Evolutionary conservation across 1,140 invertebrate genomes (phyloP), one percentile per base, ranked within the genome.

Genomic region (Drosophila serrata): DNA sequence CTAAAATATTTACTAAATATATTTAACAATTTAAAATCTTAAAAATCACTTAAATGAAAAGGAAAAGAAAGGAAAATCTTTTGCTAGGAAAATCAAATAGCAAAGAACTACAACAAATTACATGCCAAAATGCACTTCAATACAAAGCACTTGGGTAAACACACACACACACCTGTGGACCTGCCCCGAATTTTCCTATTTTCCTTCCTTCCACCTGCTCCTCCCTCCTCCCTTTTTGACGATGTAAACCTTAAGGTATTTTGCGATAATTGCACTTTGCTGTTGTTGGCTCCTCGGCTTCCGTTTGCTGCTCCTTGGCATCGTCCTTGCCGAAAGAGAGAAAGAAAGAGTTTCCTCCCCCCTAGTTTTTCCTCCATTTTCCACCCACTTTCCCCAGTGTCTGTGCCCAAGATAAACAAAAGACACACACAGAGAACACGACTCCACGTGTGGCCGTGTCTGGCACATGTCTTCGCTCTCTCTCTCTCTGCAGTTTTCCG

Each of bases 241-340:
- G 85, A 90, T 86, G 85, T 85, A 90, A 90, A 90, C 85, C 85
- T 90, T 90, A 90, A 90, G 85, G 85, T 90, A 90, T 90, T 90
- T 76, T 90, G 85, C 85, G 85, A 90, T 90, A 90, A 90, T 90
- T 90, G 85, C 85, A 90, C 85, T 85, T 90, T 88, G 84, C 84
- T 87, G 82, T 82, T 87, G 82, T 68, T 79, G 43, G 58, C 61
- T 62, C 42, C 64, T 35, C 51, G 17, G 35, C 60, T 35, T 49
- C 40, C 13, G 48, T 19, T 53, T 46, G 27, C 43, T 55, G 59
- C 37, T 53, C 39, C 55, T 68, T 24, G 33, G 48, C 53, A 29
- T 19, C 65, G 53, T 46, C 49, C 29, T 55, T 76, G 79, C 67
- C 67, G 12, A 7, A 7, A n/a, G 13, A 27, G 8, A 49, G 13